A percentile compares a stretch with the other conserved stretches of the same genome.
These are phyloP conservation scores for Antheraea assamensis DNA, from an alignment of 2,888 invertebrate species.

Conservation along the genomic window DNA sequence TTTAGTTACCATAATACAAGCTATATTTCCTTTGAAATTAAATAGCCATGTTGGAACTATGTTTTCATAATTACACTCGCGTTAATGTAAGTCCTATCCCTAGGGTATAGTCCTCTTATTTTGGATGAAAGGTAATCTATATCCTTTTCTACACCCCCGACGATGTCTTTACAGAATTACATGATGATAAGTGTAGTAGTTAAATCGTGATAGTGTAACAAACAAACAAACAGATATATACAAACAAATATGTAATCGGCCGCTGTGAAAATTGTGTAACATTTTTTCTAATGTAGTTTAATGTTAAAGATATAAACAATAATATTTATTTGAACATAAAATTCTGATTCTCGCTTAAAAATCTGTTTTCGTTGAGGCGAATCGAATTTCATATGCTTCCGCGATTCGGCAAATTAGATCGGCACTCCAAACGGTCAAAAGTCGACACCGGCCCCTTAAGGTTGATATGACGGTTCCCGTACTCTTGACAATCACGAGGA, in stretches of 20 bases:
- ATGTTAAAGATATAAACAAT: neutral
- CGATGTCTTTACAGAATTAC: too few relatives aligned
- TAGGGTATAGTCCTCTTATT: too few relatives aligned
- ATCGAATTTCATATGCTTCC: conserved; percentile 78
- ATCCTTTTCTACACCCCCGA: too few relatives aligned
- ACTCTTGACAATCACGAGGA: conserved; percentile 59
- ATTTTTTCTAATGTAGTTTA: neutral
- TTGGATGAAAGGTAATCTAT: too few relatives aligned
- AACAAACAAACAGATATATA: too few relatives aligned
- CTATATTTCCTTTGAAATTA: too few relatives aligned
- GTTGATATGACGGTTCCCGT: conserved; percentile 49
- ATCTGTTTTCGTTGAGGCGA: conserved; percentile 41
- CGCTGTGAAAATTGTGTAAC: neutral
- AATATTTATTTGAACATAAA: neutral
- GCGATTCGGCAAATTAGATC: conserved; percentile 78
- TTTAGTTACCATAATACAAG: too few relatives aligned
- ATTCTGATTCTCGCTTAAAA: conserved; percentile 17
- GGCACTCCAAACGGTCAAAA: conserved; percentile 79
- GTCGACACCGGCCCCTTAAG: conserved; percentile 68
- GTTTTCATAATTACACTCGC: too few relatives aligned
- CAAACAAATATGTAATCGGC: neutral
- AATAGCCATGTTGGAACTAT: too few relatives aligned
- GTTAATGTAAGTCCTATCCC: too few relatives aligned
- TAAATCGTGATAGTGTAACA: too few relatives aligned
- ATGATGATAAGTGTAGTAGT: too few relatives aligned